Conservation (phyloP, 2,797 vertebrate genomes). For the Austrolebias charrua region DNA sequence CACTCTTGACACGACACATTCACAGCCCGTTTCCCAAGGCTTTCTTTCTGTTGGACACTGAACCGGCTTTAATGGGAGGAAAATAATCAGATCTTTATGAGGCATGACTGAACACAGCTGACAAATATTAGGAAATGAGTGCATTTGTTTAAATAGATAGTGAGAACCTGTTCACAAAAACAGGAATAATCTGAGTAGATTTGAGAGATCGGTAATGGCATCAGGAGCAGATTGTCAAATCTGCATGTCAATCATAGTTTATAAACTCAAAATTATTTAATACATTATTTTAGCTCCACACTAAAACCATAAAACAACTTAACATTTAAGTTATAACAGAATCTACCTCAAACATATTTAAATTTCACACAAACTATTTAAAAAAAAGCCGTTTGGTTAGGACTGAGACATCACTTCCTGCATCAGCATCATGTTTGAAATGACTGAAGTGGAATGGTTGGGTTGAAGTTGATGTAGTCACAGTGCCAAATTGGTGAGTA, state of each 20-base stretch:
- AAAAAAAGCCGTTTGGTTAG: too few species aligned
- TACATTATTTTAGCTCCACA: not conserved
- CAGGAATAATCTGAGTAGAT: not conserved
- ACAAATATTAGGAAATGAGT: not conserved
- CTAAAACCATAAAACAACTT: too few species aligned
- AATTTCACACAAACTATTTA: too few species aligned
- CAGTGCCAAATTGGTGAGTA: too few species aligned
- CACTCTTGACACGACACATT: conserved; percentile 57
- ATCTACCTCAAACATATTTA: too few species aligned
- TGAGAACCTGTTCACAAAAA: not conserved
- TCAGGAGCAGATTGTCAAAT: not conserved
- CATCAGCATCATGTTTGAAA: too few species aligned
- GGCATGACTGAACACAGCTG: not conserved
- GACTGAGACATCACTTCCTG: too few species aligned
- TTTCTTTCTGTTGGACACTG: conserved; percentile 32
- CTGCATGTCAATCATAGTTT: not conserved
- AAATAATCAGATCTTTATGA: conserved; percentile 32
- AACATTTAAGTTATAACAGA: too few species aligned
- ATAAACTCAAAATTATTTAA: not conserved
- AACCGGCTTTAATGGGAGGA: conserved; percentile 19
- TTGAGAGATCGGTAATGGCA: not conserved
- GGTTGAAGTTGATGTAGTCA: too few species aligned
- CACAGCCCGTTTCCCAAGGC: conserved; percentile 22
- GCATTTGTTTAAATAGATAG: not conserved
- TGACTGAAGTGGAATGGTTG: too few species aligned